Evolutionary conservation across 1,140 invertebrate genomes (phyloP).

Genomic region (Conus ventricosus): DNA sequence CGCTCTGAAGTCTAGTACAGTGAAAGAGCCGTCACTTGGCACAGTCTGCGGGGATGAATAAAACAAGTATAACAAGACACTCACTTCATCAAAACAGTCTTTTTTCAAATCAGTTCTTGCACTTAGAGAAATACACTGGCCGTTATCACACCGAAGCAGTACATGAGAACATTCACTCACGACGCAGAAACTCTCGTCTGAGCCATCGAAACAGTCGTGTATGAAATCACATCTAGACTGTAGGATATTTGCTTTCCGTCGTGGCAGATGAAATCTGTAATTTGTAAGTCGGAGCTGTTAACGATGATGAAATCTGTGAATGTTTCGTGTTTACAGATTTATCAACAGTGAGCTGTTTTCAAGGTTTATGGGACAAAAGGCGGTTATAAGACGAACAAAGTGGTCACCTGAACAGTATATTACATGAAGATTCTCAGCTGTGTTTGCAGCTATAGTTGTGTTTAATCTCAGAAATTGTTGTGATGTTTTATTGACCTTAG

Average conservation of each 20-base stretch:
- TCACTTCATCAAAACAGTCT: conserved; percentile 14
- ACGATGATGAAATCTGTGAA: not conserved
- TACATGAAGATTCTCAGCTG: not conserved
- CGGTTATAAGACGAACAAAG: too few species aligned
- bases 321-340: too few species aligned
- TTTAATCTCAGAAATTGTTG: too few species aligned
- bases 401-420: not conserved
- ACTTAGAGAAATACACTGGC: not conserved
- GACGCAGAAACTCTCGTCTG: conserved; percentile 6
- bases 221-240: conserved; percentile 14
- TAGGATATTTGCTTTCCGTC: not conserved
- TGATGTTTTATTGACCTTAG: too few species aligned
- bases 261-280: not conserved
- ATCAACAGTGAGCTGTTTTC: too few species aligned
- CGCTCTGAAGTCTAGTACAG: not conserved
- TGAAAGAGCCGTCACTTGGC: too few species aligned
- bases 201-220: not conserved
- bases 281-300: not conserved
- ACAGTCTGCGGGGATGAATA: too few species aligned
- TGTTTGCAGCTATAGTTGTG: too few species aligned
- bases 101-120: not conserved
- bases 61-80: too few species aligned
- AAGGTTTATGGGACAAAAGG: not conserved
- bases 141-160: not conserved
- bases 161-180: not conserved